Evolutionary conservation across 2,888 invertebrate genomes (phyloP).

Genomic region (Diarsia dahlii): DNA sequence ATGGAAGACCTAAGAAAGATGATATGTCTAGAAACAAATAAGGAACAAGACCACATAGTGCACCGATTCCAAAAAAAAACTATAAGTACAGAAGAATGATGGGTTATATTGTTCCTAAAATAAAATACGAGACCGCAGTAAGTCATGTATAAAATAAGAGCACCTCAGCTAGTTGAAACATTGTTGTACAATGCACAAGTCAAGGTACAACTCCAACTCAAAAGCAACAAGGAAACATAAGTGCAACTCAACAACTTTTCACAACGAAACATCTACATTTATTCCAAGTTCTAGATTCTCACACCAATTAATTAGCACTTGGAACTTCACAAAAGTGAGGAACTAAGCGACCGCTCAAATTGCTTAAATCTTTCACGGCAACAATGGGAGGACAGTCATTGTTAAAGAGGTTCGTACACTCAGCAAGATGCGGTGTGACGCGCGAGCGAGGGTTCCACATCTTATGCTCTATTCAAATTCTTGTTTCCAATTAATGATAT

Average conservation of each 20-base stretch:
- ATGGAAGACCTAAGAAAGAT: neutral
- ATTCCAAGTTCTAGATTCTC: constrained; percentile 50
- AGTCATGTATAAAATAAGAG: neutral
- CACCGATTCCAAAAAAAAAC: too few relatives aligned
- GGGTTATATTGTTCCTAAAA: neutral
- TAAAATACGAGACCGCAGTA: neutral
- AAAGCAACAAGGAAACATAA: constrained; percentile 16
- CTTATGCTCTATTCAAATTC: neutral
- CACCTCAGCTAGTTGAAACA: neutral
- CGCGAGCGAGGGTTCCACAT: constrained; percentile 2
- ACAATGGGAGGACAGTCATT: constrained; percentile 60
- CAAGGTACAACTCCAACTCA: constrained; percentile 13
- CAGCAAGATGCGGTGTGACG: constrained; percentile 4
- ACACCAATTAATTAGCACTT: constrained; percentile 64
- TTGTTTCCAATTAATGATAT: neutral
- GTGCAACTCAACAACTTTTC: constrained; percentile 15
- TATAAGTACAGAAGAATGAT: neutral
- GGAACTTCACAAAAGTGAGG: constrained; percentile 59
- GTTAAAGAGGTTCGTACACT: constrained; percentile 54
- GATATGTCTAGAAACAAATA: neutral
- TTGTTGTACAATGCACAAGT: neutral
- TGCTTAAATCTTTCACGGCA: constrained; percentile 65
- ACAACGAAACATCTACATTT: constrained; percentile 48
- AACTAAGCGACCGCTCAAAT: constrained; percentile 61
- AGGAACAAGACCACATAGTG: neutral